Conservation (phyloP, 2,888 invertebrate species). For the Drosophila longiperda region DNA sequence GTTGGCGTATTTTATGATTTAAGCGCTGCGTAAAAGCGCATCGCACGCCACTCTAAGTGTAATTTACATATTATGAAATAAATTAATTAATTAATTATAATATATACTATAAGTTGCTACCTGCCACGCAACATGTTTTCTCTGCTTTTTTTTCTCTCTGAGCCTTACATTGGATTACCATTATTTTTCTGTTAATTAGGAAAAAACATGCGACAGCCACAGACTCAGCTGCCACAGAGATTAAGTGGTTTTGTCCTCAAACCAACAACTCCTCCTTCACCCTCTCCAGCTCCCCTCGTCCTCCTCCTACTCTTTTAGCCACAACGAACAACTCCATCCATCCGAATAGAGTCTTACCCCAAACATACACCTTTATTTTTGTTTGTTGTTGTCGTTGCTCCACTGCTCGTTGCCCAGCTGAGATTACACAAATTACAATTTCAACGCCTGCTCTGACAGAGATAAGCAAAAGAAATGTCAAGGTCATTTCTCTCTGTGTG, state of each 20-base stretch:
- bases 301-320: neutral
- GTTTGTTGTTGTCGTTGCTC: constrained; percentile 15
- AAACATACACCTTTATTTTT: constrained; percentile 33
- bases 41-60: constrained; percentile 58
- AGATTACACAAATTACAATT: constrained; percentile 79
- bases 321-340: constrained; percentile 2
- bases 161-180: constrained; percentile 49
- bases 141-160: neutral
- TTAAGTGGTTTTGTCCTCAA: constrained; percentile 51
- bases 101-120: constrained; percentile 57
- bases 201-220: constrained; percentile 39
- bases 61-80: constrained; percentile 78
- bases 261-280: neutral
- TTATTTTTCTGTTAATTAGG: constrained; percentile 66
- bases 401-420: constrained; percentile 56
- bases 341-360: constrained; percentile 40
- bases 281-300: neutral
- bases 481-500: constrained; percentile 66
- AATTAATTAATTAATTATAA: constrained; percentile 79
- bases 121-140: constrained; percentile 18
- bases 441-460: constrained; percentile 74
- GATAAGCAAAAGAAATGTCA: constrained; percentile 81
- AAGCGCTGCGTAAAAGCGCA: constrained; percentile 34
- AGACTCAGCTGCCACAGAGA: constrained; percentile 44
- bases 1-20: constrained; percentile 41